Base-by-base conservation (phyloP, 2,888 invertebrate genomes). In the Drosophila prolongata region DNA sequence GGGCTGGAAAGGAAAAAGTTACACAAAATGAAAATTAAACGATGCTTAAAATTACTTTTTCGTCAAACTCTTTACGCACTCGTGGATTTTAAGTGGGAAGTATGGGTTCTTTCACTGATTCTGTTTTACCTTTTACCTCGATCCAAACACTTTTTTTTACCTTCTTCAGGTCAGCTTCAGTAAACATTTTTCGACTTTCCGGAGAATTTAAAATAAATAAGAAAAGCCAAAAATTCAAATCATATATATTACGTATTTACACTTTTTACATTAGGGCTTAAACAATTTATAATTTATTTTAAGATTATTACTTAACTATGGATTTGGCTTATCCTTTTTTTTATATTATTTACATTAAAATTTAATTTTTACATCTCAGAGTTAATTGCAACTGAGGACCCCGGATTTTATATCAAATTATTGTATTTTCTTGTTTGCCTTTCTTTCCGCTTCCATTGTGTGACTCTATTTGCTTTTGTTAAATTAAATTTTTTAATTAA, bases 1-100 rank as follows among this genome's bases (percentile, higher is more conserved):
- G 34, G 43, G 44, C 14, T 1, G 42, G 34, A 46, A 44, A n/a
- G 30, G 40, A 58, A 84, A 81, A 70, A 71, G 65, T 67, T 77
- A 60, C 67, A 69, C 82, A 81, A 81, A 83, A 83, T 87, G 83
- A 89, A 83, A 89, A 85, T 89, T 89, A 85, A 89, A 89, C 90
- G 84, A 85, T 88, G 89, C 89, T 88, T 86, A 85, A 85, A 85
- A 89, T 85, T 89, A 88, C 86, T 88, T 85, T 89, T 86, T 85
- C 84, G 77, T 86, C 89, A 87, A 83, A 89, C 88, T 87, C 83
- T 81, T 87, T 81, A 73, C 87, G 65, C 77, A 62, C 62, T 75
- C 43, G 43, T 54, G 50, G 47, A 34, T 37, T 49, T 24, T 35
- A 19, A 24, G 44, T 47, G 66, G n/a, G 34, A 35, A 49, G 19